Base-by-base conservation (phyloP, 2,113 vertebrate genomes). In the Cromileptes altivelis region DNA sequence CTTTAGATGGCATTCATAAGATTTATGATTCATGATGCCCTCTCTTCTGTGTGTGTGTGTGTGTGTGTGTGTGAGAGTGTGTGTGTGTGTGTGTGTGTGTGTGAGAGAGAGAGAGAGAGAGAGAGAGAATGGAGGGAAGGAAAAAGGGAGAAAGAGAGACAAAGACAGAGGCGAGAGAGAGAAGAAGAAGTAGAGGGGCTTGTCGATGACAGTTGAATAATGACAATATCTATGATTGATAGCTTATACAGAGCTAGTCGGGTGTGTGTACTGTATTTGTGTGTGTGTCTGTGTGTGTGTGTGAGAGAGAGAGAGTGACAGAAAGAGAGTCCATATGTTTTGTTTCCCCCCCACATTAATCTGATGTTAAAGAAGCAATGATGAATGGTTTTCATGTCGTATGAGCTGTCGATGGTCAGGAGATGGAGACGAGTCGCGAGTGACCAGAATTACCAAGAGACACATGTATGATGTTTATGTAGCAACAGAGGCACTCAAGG, bases 151-250 rank as follows among this genome's bases (percentile, higher is more conserved):
- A 65, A 5, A 80, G 13, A 75, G 58, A 80, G 49, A 81, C 17
- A 78, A 30, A 83, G 80, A 40, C 13, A 67, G 56, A 67, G 70
- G 62, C 27, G 25, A 64, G 71, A 67, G 65, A 58, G 58, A 67
- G 70, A 77, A 80, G 74, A 68, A 60, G 70, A 70, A 78, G 70
- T 76, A 90, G 86, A 89, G 86, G 78, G 81, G 84, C 85, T 89
- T 94, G 93, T 94, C 94, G 80, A 95, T 96, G 94, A 94, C 89
- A 84, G 84, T 92, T 92, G 92, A 94, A 94, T 94, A 94, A 94
- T 94, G 93, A 92, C 94, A 93, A 90, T 92, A 91, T 92, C 70
- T 90, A 93, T 94, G 95, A 96, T 94, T 95, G 94, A 95, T 96
- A 91, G 92, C 90, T 91, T 87, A 80, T 92, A 81, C 81, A 75